These are phyloP conservation scores for Caranx melampygus DNA, from an alignment of 2,113 vertebrate genomes.

Conservation along the genomic window DNA sequence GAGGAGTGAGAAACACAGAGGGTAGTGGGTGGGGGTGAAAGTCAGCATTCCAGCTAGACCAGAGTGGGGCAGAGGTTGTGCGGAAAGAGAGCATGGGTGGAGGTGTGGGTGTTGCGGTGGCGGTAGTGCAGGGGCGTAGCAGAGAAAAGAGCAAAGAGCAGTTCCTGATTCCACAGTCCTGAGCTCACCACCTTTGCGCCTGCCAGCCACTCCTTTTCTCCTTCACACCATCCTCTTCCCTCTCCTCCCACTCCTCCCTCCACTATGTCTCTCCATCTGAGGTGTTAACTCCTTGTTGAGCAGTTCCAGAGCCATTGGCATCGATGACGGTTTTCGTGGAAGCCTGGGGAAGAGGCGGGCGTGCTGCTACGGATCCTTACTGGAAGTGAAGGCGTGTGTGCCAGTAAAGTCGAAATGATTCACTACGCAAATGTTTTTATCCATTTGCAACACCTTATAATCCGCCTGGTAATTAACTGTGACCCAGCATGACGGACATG, in stretches of 20 bases:
- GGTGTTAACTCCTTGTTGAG: constrained; percentile 78
- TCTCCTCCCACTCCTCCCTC: constrained; percentile 58
- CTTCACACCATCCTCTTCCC: constrained; percentile 63
- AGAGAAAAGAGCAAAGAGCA: constrained; percentile 69
- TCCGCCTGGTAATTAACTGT: constrained; percentile 60
- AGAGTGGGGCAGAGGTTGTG: constrained; percentile 62
- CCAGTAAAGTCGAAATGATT: constrained; percentile 67
- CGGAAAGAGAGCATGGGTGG: constrained; percentile 63
- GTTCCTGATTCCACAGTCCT: constrained; percentile 81
- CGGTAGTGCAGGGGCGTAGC: constrained; percentile 67
- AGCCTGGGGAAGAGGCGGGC: constrained; percentile 47
- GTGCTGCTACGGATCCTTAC: constrained; percentile 58
- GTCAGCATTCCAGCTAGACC: constrained; percentile 69
- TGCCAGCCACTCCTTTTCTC: constrained; percentile 73
- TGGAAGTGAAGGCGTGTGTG: constrained; percentile 66
- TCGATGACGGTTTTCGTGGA: constrained; percentile 26
- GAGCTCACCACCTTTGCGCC: constrained; percentile 79
- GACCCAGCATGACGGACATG: constrained; percentile 56
- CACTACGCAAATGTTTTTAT: constrained; percentile 62
- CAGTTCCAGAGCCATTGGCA: constrained; percentile 48
- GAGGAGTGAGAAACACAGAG: constrained; percentile 44
- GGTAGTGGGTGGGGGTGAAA: constrained; percentile 59
- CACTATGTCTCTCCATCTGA: constrained; percentile 64
- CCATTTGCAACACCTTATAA: constrained; percentile 51
- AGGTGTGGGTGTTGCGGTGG: constrained; percentile 72